Evolutionary conservation across 1,140 invertebrate genomes (phyloP), one percentile per base, ranked within the genome.

Genomic region (Probaryconus sp.): DNA sequence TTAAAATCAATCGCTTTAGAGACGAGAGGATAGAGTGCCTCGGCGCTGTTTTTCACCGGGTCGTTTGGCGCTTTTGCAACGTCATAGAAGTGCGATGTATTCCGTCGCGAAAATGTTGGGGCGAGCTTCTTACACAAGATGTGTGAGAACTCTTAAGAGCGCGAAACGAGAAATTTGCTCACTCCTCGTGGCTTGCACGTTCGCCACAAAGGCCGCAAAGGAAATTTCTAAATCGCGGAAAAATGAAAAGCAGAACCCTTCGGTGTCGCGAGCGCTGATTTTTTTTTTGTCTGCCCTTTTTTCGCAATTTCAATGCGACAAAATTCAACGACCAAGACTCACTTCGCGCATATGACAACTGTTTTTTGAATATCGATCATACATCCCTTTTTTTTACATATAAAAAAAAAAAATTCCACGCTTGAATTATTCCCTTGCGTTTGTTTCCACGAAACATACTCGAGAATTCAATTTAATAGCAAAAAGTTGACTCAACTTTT

Each of bases 1-100:
- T 78, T 71, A 79, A 63, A 79, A 78, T 73, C 76, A 77, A 81
- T 79, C 65, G 63, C 33, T 65, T 64, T 71, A 63, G 42, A 51
- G 37, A 33, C 60, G 18, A 71, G 35, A 40, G 18, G 20, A n/a
- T 21, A 4, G 4, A 21, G 6, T 7, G 26, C 38, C 10, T 17
- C 14, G 24, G 24, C 3, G 31, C 33, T 38, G 11, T 51, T 51
- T n/a, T n/a, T n/a, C 26, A n/a, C 30, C 6, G 4, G 21, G 6
- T 7, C 35, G 48, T 7, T 17, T 24, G 24, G 24, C 3, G 31
- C 33, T 38, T 35, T 51, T 51, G 31, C 33, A 37, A 37, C 38
- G 18, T 42, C 38, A 42, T 24, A 33, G 31, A 20, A 10, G n/a
- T n/a, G 48, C 33, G 48, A 26, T 33, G 33, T 37, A 33, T 51